Evolutionary conservation across 2,797 vertebrate genomes (phyloP).

Genomic region (Molossus molossus): DNA sequence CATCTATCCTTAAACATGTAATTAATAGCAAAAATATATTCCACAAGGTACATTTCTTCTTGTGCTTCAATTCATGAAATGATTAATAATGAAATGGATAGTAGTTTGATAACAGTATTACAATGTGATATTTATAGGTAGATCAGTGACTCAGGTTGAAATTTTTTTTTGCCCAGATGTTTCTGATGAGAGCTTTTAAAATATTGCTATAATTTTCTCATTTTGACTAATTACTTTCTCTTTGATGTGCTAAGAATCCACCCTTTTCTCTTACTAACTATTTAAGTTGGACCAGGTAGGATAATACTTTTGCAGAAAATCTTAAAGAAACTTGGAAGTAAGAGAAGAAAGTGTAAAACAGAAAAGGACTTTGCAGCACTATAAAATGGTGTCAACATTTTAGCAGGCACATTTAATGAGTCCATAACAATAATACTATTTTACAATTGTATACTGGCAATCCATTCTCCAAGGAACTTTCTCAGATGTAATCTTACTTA

Average conservation of each 20-base stretch:
- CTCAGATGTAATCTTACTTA: background rate
- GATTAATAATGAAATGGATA: background rate
- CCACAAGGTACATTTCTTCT: background rate
- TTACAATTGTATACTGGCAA: background rate
- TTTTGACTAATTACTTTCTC: background rate
- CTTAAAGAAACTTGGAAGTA: background rate
- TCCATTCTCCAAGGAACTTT: background rate
- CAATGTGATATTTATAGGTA: background rate
- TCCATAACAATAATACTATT: constrained; percentile 25
- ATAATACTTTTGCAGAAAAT: background rate
- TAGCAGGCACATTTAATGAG: background rate
- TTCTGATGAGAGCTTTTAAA: constrained; percentile 37
- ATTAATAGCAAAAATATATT: background rate
- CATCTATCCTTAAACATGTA: background rate
- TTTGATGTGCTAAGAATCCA: background rate
- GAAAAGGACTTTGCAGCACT: background rate
- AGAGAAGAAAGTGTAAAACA: background rate
- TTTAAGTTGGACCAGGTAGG: background rate
- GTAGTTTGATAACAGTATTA: background rate
- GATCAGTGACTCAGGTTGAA: background rate
- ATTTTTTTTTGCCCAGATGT: background rate
- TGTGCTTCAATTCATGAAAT: background rate
- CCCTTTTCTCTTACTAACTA: background rate
- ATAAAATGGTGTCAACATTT: background rate
- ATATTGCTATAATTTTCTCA: constrained; percentile 24